Percentiles rank a stretch among this genome's conserved stretches.
Evolutionary conservation across 1,140 invertebrate genomes (phyloP).

Genomic region (Zelostemma sp.): DNA sequence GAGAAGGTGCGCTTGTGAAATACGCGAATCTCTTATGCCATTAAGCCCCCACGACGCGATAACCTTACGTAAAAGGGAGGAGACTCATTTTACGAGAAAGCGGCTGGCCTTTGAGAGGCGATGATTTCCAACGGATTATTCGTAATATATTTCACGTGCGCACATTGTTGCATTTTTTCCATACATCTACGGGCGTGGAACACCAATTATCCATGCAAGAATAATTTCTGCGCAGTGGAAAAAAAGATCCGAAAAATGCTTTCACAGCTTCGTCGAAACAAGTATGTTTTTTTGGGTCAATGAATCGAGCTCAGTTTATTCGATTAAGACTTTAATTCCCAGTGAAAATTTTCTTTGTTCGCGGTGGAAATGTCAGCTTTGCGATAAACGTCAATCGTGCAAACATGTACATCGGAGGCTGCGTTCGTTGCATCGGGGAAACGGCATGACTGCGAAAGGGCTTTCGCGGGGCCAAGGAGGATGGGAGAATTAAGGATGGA

Average conservation of each 20-base stretch:
- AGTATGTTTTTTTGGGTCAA: too few species aligned
- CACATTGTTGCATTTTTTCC: neutral
- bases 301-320: too few species aligned
- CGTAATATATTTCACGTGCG: slow-evolving; percentile 30
- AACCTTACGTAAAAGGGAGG: slow-evolving; percentile 21
- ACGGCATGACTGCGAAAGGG: slow-evolving; percentile 32
- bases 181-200: slow-evolving; percentile 3
- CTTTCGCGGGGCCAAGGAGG: slow-evolving; percentile 17
- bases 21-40: slow-evolving; percentile 57
- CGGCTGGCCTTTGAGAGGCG: slow-evolving; percentile 29
- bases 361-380: slow-evolving; percentile 22
- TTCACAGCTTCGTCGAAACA: too few species aligned
- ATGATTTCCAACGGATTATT: slow-evolving; percentile 37
- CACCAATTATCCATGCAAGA: too few species aligned
- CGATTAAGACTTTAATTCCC: too few species aligned
- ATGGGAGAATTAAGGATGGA: slow-evolving; percentile 7
- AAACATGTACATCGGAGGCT: slow-evolving; percentile 31
- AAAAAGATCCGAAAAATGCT: too few species aligned
- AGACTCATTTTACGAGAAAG: slow-evolving; percentile 31
- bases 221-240: too few species aligned
- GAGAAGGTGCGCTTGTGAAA: slow-evolving; percentile 46
- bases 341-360: slow-evolving; percentile 27
- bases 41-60: slow-evolving; percentile 52
- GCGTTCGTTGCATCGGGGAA: slow-evolving; percentile 34
- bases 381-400: slow-evolving; percentile 35